phyloP scores from a whole-genome alignment of 2,797 vertebrate genomes.

The Tarsius wallacei region DNA sequence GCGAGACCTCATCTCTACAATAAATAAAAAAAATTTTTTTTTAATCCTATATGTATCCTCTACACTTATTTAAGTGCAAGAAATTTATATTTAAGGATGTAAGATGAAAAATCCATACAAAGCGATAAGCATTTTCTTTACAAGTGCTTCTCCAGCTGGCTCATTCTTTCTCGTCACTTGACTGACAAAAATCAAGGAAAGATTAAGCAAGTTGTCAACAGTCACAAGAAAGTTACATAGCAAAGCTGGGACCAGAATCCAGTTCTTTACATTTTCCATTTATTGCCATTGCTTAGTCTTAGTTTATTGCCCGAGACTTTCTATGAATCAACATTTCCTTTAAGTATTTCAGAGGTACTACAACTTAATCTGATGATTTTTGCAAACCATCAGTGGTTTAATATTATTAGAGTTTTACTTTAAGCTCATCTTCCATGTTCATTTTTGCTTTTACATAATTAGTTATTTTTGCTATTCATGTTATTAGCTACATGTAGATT shows the following conservation, averaged over 20 bases:
- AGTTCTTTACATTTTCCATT: neutral
- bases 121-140: neutral
- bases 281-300: neutral
- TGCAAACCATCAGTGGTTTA: constrained; percentile 40
- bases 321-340: constrained; percentile 14
- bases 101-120: neutral
- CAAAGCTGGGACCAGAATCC: constrained; percentile 30
- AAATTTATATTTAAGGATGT: neutral
- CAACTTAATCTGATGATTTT: neutral
- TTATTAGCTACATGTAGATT: neutral
- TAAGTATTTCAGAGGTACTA: constrained; percentile 50
- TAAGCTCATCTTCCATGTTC: neutral
- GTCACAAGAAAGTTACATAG: constrained; percentile 12
- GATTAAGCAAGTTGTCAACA: constrained; percentile 11
- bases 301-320: neutral
- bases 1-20: too few relatives aligned
- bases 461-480: constrained; percentile 23
- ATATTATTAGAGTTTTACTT: constrained; percentile 43
- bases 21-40: too few relatives aligned
- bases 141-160: neutral
- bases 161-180: neutral
- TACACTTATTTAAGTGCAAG: neutral
- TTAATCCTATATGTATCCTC: neutral
- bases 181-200: constrained; percentile 41
- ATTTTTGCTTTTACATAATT: constrained; percentile 41